Base-by-base conservation (phyloP, 2,888 invertebrate species). In the Pollenia griseotomentosa region DNA sequence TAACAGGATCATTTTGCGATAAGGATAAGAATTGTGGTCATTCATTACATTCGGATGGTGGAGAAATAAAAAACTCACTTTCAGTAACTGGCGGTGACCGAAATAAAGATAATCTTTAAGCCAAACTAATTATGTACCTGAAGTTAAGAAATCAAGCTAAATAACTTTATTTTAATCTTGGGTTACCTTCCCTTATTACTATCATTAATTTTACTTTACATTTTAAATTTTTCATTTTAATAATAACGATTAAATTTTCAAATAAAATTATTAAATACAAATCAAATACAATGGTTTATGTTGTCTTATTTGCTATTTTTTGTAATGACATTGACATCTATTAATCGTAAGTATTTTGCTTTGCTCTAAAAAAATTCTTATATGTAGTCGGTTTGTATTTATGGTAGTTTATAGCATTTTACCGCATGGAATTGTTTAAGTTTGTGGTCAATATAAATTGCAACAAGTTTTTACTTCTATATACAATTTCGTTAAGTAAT, bases 381-480 rank as follows among this genome's bases (percentile, higher is more conserved):
- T 9, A n/a, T n/a, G n/a, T n/a, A 16, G 51, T 42, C 48, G 42
- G 42, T 71, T 33, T 63, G 53, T 61, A 44, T 46, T n/a, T 46
- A 68, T 42, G 12, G 10, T 19, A 65, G 23, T 48, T 65, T 57
- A 23, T 53, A 48, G 46, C 73, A 46, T 73, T 61, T 61, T 8
- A 57, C 46, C n/a, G 65, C 55, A 55, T 73, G 14, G 48, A 73
- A 81, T 48, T 65, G 42, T 74, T 65, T 42, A 12, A 51, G 44
- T 59, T 80, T 86, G 86, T 74, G 83, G 83, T 80, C 83, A 83
- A 86, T 16, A 68, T 66, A 73, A 79, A 61, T 71, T 75, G 80
- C 83, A 83, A 86, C 75, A 86, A 86, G 77, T 74, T 75, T 68
- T 70, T 51, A 6, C 8, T 42, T 57, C 42, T 53, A 42, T 33